phyloP scores from a whole-genome alignment of 2,797 vertebrate species.

The Malacoraja senta region DNA sequence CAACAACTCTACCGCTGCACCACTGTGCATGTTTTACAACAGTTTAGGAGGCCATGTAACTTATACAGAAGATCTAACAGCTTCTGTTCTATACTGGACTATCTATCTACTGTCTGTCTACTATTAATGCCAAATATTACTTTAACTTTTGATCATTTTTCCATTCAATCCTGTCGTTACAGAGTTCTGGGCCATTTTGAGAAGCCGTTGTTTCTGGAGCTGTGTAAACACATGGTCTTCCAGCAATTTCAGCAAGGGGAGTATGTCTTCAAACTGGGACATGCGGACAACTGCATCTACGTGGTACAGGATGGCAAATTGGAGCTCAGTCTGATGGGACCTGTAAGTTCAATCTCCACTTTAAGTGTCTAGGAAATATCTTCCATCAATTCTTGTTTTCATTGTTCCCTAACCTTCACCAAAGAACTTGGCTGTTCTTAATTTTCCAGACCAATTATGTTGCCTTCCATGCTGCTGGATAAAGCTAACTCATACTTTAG shows the following conservation, averaged over 20 bases:
- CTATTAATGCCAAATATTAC: background rate
- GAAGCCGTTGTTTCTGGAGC: conserved; percentile 86
- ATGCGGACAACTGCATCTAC: conserved; percentile 87
- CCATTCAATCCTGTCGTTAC: background rate
- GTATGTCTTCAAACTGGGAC: conserved; percentile 82
- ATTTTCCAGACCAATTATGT: too few relatives aligned
- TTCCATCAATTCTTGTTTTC: background rate
- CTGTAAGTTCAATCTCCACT: conserved; percentile 51
- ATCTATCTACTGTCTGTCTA: background rate
- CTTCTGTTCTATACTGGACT: background rate
- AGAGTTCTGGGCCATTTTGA: conserved; percentile 95
- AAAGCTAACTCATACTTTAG: background rate
- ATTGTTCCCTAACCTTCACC: background rate
- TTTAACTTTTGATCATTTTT: background rate
- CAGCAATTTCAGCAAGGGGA: conserved; percentile 81
- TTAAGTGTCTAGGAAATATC: background rate
- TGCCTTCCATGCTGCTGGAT: background rate
- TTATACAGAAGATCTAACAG: background rate
- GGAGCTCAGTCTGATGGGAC: conserved; percentile 80
- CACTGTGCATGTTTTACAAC: too few relatives aligned
- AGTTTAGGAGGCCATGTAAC: background rate
- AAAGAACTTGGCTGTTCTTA: background rate
- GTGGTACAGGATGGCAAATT: conserved; percentile 89
- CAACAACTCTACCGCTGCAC: too few relatives aligned
- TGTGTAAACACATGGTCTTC: conserved; percentile 91